Conservation (phyloP, 1,140 invertebrate genomes). For the Chelonus insularis region DNA sequence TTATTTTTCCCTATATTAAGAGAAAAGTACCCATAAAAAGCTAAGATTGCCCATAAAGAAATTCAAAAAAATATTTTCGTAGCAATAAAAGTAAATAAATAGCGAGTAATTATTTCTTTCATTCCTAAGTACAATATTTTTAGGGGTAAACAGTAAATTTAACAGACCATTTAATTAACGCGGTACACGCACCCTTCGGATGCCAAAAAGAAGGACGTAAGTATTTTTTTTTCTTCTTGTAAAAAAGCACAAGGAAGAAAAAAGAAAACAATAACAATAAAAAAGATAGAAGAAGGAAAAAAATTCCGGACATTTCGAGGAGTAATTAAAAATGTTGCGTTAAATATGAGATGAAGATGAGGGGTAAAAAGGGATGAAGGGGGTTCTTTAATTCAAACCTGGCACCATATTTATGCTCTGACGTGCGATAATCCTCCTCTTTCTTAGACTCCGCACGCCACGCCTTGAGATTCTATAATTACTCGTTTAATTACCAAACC, state of each 20-base stretch:
- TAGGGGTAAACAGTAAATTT: slow-evolving; percentile 11
- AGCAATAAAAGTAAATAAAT: not conserved
- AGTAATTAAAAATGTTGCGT: slow-evolving; percentile 52
- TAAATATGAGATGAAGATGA: slow-evolving; percentile 30
- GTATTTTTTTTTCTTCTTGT: not conserved
- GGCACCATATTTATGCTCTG: slow-evolving; percentile 39
- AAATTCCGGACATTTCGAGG: slow-evolving; percentile 47
- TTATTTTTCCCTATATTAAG: too few relatives aligned
- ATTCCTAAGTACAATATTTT: not conserved
- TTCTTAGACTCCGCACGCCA: slow-evolving; percentile 32
- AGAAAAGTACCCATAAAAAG: too few relatives aligned
- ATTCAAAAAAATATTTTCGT: not conserved
- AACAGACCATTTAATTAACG: slow-evolving; percentile 12
- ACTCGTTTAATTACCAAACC: slow-evolving; percentile 48
- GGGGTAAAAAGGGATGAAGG: not conserved
- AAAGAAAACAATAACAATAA: not conserved
- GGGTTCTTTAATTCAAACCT: slow-evolving; percentile 40
- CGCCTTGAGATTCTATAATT: slow-evolving; percentile 52
- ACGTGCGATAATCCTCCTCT: slow-evolving; percentile 33
- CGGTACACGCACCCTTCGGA: slow-evolving; percentile 15
- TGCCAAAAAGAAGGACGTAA: slow-evolving; percentile 2
- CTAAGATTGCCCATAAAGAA: too few relatives aligned
- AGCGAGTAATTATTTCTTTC: not conserved
- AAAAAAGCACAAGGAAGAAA: not conserved
- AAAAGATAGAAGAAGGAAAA: slow-evolving; percentile 33